Evolutionary conservation across 2,888 invertebrate genomes (phyloP).

Genomic region (Leptinotarsa rubiginosa): DNA sequence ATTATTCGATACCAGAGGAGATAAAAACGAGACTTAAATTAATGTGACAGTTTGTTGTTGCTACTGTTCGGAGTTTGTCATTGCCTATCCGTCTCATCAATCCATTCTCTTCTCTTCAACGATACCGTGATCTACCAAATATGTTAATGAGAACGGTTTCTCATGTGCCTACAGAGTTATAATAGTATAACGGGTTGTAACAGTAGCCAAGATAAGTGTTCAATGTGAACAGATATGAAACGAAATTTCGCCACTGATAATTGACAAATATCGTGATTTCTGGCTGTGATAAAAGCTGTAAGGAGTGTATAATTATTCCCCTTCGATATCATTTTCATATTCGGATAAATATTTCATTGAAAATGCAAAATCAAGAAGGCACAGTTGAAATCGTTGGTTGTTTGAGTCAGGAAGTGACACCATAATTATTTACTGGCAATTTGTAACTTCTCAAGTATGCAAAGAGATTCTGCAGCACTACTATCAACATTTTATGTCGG

Average conservation of each 20-base stretch:
- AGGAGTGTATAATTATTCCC: neutral
- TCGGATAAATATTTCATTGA: neutral
- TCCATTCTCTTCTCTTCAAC: constrained; percentile 29
- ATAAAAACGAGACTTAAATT: constrained; percentile 47
- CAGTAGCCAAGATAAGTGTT: constrained; percentile 32
- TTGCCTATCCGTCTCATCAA: constrained; percentile 42
- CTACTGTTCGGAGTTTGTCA: constrained; percentile 51
- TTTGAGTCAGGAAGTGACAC: neutral
- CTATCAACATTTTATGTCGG: no score
- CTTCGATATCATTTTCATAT: neutral
- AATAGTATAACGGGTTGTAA: constrained; percentile 27
- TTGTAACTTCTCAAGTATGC: neutral
- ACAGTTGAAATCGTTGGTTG: neutral
- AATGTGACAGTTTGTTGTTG: constrained; percentile 50
- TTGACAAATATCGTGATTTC: constrained; percentile 7
- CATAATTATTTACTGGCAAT: neutral
- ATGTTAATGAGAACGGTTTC: constrained; percentile 38
- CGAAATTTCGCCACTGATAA: constrained; percentile 15
- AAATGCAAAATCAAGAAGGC: neutral
- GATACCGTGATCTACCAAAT: constrained; percentile 40
- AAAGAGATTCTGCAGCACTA: neutral
- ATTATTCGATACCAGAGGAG: constrained; percentile 39
- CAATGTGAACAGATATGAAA: constrained; percentile 21
- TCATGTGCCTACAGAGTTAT: constrained; percentile 28
- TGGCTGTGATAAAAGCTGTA: neutral